Conservation (phyloP, 2,113 vertebrate species). For the Euleptes europaea region DNA sequence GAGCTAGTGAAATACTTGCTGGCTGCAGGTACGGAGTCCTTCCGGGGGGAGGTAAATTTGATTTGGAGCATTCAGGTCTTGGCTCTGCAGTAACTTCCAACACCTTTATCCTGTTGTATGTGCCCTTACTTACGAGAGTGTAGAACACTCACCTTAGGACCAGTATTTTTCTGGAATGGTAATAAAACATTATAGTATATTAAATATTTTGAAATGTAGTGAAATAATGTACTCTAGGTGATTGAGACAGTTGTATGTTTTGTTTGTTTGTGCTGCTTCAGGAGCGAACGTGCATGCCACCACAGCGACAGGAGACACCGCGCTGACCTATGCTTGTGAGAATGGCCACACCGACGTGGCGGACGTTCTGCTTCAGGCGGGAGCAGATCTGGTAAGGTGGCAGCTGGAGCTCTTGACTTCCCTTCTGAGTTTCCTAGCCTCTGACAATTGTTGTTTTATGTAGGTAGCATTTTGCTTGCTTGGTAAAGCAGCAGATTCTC, state of each 20-base stretch:
- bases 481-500: neutral
- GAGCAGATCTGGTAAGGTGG: constrained; percentile 90
- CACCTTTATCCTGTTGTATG: neutral
- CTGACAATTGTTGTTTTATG: neutral
- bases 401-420: neutral
- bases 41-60: too few relatives aligned
- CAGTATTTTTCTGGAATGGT: neutral
- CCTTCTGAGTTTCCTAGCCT: neutral
- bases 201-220: neutral
- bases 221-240: neutral
- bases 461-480: too few relatives aligned
- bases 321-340: constrained; percentile 96
- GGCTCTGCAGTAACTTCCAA: too few relatives aligned
- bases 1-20: constrained; percentile 97
- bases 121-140: neutral
- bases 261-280: constrained; percentile 51
- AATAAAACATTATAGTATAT: too few relatives aligned
- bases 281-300: constrained; percentile 98
- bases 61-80: too few relatives aligned
- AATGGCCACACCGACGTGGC: constrained; percentile 98
- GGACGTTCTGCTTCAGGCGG: constrained; percentile 95
- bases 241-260: neutral
- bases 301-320: constrained; percentile 97
- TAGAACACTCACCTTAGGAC: neutral
- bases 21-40: constrained; percentile 84